Base-by-base conservation (phyloP, 2,797 vertebrate genomes). In the Alauda arvensis region DNA sequence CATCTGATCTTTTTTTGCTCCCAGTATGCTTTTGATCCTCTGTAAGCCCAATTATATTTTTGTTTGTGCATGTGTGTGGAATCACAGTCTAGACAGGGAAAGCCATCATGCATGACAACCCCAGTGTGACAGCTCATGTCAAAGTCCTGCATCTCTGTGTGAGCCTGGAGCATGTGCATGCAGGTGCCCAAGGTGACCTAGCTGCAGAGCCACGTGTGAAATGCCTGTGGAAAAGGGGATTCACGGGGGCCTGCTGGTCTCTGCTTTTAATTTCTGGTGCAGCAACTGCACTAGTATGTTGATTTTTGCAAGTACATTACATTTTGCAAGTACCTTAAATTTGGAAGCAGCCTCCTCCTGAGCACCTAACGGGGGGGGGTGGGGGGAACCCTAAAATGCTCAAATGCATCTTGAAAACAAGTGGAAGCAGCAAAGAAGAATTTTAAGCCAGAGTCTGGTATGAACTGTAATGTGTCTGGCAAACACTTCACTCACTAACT, bases 11-110 rank as follows among this genome's bases (percentile, higher is more conserved):
- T 57, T 80, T 15, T 15, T 29, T 42, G 39, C 45, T 90, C 26
- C 39, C 18, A 1, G 29, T 53, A 79, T 60, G 39, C 42, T 69
- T 87, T 69, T 91, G 87, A 93, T 87, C 82, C 90, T 46, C 52
- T 8, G 11, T 87, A 91, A 95, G 93, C 89, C 88, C 59, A 46
- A 19, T 80, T 51, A n/a, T 4, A 62, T 49, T 86, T 85, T 25
- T 62, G 55, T 31, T 40, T 1, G 12, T 1, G 21, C 75, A 49
- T 7, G 78, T 13, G 76, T 55, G 71, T 1, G 0, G 59, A 91
- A 90, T 29, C 0, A 1, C 34, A 40, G 67, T 40, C 86, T 77
- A 74, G 72, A 67, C 76, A 75, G 43, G 1, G 8, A 68, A 70
- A 85, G 59, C 62, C 72, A 21, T 61, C 76, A 43, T 2, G 61